A percentile compares a stretch with the other conserved stretches of the same genome.
Conservation (phyloP, 2,113 vertebrate species). For the Centropristis striata region DNA sequence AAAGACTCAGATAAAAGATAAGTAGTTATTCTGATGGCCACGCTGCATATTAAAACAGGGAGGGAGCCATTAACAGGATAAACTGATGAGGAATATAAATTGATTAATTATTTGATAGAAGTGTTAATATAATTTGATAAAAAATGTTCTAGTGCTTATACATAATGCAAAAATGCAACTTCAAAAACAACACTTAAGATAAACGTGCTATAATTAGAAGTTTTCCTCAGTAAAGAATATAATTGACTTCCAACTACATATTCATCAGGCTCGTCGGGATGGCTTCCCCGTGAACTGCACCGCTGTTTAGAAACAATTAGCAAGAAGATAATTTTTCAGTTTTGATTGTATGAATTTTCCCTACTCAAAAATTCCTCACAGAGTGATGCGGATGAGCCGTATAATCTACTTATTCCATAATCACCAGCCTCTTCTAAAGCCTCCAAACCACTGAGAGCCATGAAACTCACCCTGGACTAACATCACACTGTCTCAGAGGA, state of each 20-base stretch:
- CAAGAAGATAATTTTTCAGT: slow-evolving; percentile 22
- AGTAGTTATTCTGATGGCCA: too few species aligned
- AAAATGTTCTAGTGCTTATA: slow-evolving; percentile 4
- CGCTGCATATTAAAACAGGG: too few species aligned
- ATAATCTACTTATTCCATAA: slow-evolving; percentile 46
- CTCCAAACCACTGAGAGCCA: slow-evolving; percentile 7
- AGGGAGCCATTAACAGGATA: background rate
- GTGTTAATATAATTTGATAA: slow-evolving; percentile 1
- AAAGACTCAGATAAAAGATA: too few species aligned
- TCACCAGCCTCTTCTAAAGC: slow-evolving; percentile 35
- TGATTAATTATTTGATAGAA: background rate
- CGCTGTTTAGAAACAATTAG: slow-evolving; percentile 29
- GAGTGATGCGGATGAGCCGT: slow-evolving; percentile 23
- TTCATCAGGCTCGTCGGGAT: slow-evolving; percentile 13
- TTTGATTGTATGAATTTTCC: slow-evolving; percentile 16
- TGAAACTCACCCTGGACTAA: slow-evolving; percentile 2
- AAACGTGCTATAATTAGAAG: background rate
- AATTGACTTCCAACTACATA: background rate
- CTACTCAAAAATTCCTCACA: background rate
- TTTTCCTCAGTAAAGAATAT: slow-evolving; percentile 2
- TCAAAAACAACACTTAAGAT: background rate
- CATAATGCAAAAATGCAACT: background rate
- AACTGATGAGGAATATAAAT: background rate
- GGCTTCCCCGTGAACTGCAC: slow-evolving; percentile 2
- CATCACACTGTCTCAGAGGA: slow-evolving; percentile 28